A percentile compares a stretch with the other conserved stretches of the same genome.
Evolutionary conservation across 1,140 invertebrate species (phyloP).

Genomic region (Caenorhabditis brenneri): DNA sequence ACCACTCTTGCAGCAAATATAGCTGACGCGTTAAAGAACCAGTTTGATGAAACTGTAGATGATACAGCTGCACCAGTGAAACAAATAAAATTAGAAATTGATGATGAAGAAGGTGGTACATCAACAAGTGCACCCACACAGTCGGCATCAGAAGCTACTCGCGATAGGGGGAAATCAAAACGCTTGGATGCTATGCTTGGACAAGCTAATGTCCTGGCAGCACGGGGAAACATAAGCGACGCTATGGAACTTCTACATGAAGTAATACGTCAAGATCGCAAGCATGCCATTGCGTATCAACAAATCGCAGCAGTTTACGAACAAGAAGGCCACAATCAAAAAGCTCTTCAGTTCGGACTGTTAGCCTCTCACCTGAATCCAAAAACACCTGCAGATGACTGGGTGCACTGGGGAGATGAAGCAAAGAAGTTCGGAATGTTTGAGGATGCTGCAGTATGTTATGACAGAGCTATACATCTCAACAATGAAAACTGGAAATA

Average conservation of each 20-base stretch:
- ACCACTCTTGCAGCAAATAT: not conserved
- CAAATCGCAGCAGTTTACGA: slow-evolving; percentile 65
- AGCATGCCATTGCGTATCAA: slow-evolving; percentile 64
- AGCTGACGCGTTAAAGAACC: not conserved
- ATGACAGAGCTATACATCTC: slow-evolving; percentile 60
- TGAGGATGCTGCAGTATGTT: slow-evolving; percentile 66
- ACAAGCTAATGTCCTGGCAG: slow-evolving; percentile 66
- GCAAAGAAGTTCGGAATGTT: slow-evolving; percentile 58
- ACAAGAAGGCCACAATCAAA: slow-evolving; percentile 57
- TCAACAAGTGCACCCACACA: not conserved
- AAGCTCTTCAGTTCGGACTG: slow-evolving; percentile 63
- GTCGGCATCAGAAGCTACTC: not conserved
- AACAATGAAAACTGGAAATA: slow-evolving; percentile 66
- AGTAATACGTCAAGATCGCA: slow-evolving; percentile 63
- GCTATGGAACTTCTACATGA: slow-evolving; percentile 62
- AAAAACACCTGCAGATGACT: slow-evolving; percentile 64
- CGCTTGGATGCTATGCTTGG: slow-evolving; percentile 63
- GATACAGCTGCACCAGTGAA: not conserved
- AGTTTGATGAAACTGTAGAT: not conserved
- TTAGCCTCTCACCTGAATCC: slow-evolving; percentile 62
- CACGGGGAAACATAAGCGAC: slow-evolving; percentile 58
- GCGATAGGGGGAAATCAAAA: slow-evolving; percentile 19
- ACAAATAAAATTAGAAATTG: not conserved
- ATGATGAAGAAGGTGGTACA: not conserved
- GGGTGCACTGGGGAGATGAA: slow-evolving; percentile 64